phyloP scores from a whole-genome alignment of 2,797 vertebrate species.

The Myotis pilosus region DNA sequence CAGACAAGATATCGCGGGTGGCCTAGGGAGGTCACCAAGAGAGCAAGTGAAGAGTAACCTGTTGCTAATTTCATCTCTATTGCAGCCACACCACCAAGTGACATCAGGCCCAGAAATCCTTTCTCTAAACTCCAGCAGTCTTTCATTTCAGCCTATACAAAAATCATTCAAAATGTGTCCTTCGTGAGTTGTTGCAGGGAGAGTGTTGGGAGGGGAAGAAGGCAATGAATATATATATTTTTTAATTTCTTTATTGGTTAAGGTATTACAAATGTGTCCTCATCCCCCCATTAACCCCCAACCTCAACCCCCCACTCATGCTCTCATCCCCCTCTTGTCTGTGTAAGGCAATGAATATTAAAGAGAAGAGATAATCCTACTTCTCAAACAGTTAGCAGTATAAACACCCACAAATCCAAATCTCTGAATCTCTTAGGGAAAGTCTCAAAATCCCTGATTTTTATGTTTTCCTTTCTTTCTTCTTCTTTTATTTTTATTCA shows the following conservation, averaged over 20 bases:
- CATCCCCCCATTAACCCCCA: too few relatives aligned
- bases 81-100: not conserved
- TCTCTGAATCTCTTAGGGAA: slow-evolving; percentile 4
- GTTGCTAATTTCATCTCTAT: slow-evolving; percentile 40
- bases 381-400: not conserved
- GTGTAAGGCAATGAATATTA: not conserved
- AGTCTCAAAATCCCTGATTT: not conserved
- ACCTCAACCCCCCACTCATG: too few relatives aligned
- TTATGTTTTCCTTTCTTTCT: not conserved
- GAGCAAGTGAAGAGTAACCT: not conserved
- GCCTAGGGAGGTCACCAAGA: slow-evolving; percentile 24
- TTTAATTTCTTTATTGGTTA: too few relatives aligned
- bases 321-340: too few relatives aligned
- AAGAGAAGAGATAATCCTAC: not conserved
- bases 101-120: not conserved
- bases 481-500: not conserved
- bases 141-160: slow-evolving; percentile 10
- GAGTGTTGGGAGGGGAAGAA: not conserved
- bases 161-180: not conserved
- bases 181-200: not conserved
- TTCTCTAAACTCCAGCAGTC: not conserved
- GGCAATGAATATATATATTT: not conserved
- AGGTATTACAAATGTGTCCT: too few relatives aligned
- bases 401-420: slow-evolving; percentile 18
- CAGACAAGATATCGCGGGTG: not conserved